Evolutionary conservation across 53 echinoderm and acorn worm species (phyloP).

Genomic region (Paracentrotus lividus): DNA sequence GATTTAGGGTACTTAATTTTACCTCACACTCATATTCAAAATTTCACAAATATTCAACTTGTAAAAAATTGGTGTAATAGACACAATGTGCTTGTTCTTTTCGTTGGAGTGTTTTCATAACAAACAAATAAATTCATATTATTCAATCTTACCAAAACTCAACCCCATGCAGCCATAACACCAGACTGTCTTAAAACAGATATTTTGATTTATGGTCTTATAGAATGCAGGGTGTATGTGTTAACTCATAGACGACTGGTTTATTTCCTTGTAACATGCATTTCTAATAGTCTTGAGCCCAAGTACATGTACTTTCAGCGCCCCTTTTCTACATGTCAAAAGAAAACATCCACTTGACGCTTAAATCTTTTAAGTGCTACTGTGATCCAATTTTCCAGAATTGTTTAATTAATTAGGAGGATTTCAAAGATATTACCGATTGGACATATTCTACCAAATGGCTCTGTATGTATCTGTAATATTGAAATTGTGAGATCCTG

Average conservation of each 20-base stretch:
- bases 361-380: not conserved
- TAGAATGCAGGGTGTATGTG: not conserved
- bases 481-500: too few relatives aligned
- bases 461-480: too few relatives aligned
- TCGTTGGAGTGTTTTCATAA: too few relatives aligned
- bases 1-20: too few relatives aligned
- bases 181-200: too few relatives aligned
- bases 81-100: too few relatives aligned
- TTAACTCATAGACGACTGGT: not conserved
- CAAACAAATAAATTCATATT: too few relatives aligned
- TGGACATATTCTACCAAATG: not conserved
- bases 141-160: too few relatives aligned
- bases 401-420: slow-evolving; percentile 21
- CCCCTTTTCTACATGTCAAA: not conserved
- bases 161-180: too few relatives aligned
- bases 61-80: too few relatives aligned
- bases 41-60: too few relatives aligned
- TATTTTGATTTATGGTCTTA: not conserved
- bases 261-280: not conserved
- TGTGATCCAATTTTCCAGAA: not conserved
- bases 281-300: not conserved
- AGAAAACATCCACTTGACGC: not conserved
- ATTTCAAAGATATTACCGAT: not conserved
- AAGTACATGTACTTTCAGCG: not conserved
- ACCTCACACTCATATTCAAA: too few relatives aligned